Conservation (phyloP, 2,113 vertebrate genomes). For the Tachycineta bicolor region DNA sequence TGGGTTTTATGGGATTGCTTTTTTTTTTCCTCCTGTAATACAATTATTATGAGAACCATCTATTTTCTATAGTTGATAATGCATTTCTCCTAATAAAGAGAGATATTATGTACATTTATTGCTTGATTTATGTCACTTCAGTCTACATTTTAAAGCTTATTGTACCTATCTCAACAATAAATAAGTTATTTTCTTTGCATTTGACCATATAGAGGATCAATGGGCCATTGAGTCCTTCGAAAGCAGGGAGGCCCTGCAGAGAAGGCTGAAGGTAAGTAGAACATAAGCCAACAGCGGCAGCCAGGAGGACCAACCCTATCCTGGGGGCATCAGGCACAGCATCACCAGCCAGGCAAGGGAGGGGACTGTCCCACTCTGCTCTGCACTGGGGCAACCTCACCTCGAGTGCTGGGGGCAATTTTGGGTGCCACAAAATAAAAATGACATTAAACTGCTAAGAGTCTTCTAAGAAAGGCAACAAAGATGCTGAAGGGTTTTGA, state of each 20-base stretch:
- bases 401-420: rapidly evolving
- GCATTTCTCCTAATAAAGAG: neutral
- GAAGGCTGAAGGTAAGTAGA: rapidly evolving
- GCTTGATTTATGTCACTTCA: neutral
- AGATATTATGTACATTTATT: neutral
- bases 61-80: neutral
- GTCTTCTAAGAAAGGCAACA: rapidly evolving
- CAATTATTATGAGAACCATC: neutral
- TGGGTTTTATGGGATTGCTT: rapidly evolving
- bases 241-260: neutral
- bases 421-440: rapidly evolving
- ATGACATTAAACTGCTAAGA: neutral
- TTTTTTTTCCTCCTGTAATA: neutral
- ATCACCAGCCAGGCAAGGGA: rapidly evolving
- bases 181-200: neutral
- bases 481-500: neutral
- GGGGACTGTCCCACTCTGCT: neutral
- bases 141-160: neutral
- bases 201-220: neutral
- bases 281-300: neutral
- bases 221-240: neutral
- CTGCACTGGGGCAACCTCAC: rapidly evolving
- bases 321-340: neutral
- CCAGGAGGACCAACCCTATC: rapidly evolving
- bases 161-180: neutral